Base-by-base conservation (phyloP, 2,888 invertebrate species). In the Athalia circularis region DNA sequence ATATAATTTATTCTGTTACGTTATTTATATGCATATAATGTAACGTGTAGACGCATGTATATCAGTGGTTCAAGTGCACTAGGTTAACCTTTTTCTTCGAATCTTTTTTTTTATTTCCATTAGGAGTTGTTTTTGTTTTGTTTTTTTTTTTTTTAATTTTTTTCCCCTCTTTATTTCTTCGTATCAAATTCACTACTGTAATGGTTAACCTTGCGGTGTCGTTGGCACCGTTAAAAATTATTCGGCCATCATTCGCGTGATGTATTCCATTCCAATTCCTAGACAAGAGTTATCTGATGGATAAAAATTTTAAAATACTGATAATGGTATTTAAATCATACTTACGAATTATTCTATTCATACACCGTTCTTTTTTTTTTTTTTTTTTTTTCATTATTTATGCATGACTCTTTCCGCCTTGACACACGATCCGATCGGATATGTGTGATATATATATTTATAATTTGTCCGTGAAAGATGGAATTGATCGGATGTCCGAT, bases 151-250 rank as follows among this genome's bases (percentile, higher is more conserved):
- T n/a, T n/a, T n/a, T n/a, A n/a, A n/a, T n/a, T n/a, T 54, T 11
- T 11, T 11, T 9, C 11, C 9, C 54, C 4, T n/a, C 54, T 11
- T 54, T 4, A 4, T 6, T 29, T 29, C 29, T 29, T 29, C 8
- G 75, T 50, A 48, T 52, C 9, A 62, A 61, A 15, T 6, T 9
- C 4, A 3, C 62, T 59, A 75, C 64, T 57, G 64, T 75, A 80
- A 76, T 77, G 80, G 79, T 85, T 84, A 80, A 54, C 85, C 83
- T 85, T 77, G 80, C 54, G 48, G 80, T 81, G 85, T 85, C 84
- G 83, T 54, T 84, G 83, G 81, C 83, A 70, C 65, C 67, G 61
- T 15, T 72, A n/a, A 54, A 29, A 54, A 68, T 29, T 68, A 68
- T 68, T 68, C 43, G 68, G 68, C 68, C 54, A 50, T 68, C 68